Evolutionary conservation across 2,797 vertebrate species (phyloP).

Genomic region (Sternotherus odoratus): DNA sequence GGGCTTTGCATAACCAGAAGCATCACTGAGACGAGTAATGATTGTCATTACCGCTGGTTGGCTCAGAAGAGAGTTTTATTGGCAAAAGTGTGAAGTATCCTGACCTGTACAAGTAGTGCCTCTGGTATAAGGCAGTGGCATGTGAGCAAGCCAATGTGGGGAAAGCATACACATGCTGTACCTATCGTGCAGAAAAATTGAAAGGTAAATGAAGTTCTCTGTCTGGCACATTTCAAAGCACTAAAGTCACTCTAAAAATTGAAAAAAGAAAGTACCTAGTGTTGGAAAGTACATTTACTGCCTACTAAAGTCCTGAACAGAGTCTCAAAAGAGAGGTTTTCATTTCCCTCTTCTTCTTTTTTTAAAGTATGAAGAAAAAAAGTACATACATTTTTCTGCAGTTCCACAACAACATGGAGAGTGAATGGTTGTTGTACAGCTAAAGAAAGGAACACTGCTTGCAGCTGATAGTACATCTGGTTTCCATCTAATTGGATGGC

Average conservation of each 20-base stretch:
- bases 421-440: conserved; percentile 74
- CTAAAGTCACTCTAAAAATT: conserved; percentile 10
- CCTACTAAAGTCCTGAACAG: conserved; percentile 23
- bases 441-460: conserved; percentile 78
- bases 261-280: conserved; percentile 5
- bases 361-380: background rate
- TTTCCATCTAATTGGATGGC: conserved; percentile 78
- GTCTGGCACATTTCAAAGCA: conserved; percentile 1
- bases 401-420: conserved; percentile 58
- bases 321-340: conserved; percentile 45
- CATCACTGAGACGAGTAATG: conserved; percentile 49
- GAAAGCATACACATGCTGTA: background rate
- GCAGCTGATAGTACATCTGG: conserved; percentile 68
- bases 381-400: conserved; percentile 60
- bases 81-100: conserved; percentile 25
- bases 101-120: background rate
- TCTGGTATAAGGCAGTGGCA: background rate
- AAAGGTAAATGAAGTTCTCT: conserved; percentile 43
- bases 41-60: conserved; percentile 48
- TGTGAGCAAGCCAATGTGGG: background rate
- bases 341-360: conserved; percentile 13
- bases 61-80: conserved; percentile 42
- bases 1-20: conserved; percentile 54
- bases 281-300: conserved; percentile 10
- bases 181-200: conserved; percentile 26